Evolutionary conservation across 2,113 vertebrate species (phyloP), one percentile per base, ranked within the genome.

Genomic region (Hystrix brachyura): DNA sequence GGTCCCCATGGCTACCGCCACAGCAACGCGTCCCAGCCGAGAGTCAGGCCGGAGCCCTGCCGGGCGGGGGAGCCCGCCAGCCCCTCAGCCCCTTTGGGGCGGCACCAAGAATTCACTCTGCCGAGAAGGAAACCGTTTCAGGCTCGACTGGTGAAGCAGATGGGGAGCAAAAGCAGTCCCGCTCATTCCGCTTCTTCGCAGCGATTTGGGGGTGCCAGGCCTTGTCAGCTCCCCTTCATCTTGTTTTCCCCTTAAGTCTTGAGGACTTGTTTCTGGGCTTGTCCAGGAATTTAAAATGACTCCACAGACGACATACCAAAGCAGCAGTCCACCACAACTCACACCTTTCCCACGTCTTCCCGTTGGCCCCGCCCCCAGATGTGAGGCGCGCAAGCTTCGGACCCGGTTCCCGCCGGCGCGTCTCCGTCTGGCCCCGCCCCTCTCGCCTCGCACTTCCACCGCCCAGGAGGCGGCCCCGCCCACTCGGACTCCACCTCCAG

Each of bases 1-100:
- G 9, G 85, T 78, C 53, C 79, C 96, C 81, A 78, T 0, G 94
- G 94, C 48, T 64, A 91, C 88, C 53, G 92, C 65, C 92, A n/a
- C 46, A 19, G 91, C 91, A 25, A 62, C 71, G 82, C n/a, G 46
- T 13, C 43, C 38, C 1, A 7, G 72, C 25, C 43, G 10, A 0
- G 0, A 0, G 15, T 7, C 53, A 10, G 32, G 27, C 86, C 18
- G 0, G 18, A 9, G 23, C 55, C n/a, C 13, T 2, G 19, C 2
- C 25, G 5, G 14, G 11, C 7, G 2, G 0, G 2, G 51, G 13
- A 5, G 38, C 60, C 9, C 19, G 34, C 57, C 74, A 0, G 65
- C 57, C 13, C 82, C 69, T 7, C 51, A 0, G 34, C 43, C 25
- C 14, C 38, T 7, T 3, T 0, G 17, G 19, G 53, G 53, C 65